These are phyloP conservation scores for Selene dorsalis DNA, from an alignment of 2,797 vertebrate species.

Conservation along the genomic window DNA sequence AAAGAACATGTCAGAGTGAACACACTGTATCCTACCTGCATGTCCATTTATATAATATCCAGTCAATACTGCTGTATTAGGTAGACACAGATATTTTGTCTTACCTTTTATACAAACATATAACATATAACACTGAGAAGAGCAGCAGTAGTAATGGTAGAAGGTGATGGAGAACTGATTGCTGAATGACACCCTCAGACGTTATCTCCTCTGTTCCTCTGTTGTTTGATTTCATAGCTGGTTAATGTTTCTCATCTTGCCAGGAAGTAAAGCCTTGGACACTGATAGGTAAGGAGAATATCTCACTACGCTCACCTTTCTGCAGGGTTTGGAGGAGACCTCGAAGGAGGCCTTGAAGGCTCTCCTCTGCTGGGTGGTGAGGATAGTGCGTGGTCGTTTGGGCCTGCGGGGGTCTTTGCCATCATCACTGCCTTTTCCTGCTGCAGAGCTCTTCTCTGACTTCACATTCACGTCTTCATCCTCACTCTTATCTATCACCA, in stretches of 20 bases:
- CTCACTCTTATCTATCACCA: constrained; percentile 89
- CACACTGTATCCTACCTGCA: too few species aligned
- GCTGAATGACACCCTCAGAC: too few species aligned
- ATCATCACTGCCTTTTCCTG: constrained; percentile 85
- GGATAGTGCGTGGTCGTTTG: constrained; percentile 93
- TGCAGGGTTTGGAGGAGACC: constrained; percentile 95
- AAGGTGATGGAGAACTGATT: too few species aligned
- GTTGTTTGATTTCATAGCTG: too few species aligned
- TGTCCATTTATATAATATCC: too few species aligned
- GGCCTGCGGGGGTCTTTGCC: constrained; percentile 89
- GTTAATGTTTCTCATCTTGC: background rate
- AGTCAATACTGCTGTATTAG: too few species aligned
- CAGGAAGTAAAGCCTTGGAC: background rate
- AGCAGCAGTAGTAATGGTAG: too few species aligned
- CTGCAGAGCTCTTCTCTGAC: constrained; percentile 84
- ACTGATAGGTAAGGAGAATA: background rate
- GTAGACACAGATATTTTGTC: too few species aligned
- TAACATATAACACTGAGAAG: too few species aligned
- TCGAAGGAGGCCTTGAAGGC: constrained; percentile 97
- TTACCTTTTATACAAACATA: too few species aligned
- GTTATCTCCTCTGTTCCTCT: too few species aligned
- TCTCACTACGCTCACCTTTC: constrained; percentile 84
- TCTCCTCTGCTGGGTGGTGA: constrained; percentile 92
- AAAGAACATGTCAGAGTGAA: too few species aligned
- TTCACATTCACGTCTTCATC: constrained; percentile 86